These are phyloP conservation scores for Spisula subtruncata DNA, from an alignment of 2,888 invertebrate species.

Conservation along the genomic window DNA sequence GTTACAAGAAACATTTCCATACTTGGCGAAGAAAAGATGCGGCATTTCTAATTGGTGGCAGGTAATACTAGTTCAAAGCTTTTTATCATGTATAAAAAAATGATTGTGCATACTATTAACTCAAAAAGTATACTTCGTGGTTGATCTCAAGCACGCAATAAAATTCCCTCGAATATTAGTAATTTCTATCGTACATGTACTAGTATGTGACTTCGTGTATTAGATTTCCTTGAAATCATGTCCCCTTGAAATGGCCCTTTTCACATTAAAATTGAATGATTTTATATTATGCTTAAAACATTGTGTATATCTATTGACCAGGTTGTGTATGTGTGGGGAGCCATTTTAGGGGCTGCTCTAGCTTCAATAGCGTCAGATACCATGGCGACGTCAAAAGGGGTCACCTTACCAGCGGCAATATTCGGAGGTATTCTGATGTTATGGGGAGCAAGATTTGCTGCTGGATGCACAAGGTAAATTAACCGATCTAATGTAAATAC, in stretches of 20 bases:
- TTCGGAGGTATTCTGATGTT: constrained; percentile 84
- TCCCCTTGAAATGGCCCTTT: too few relatives aligned
- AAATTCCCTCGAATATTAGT: too few relatives aligned
- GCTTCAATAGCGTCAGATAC: constrained; percentile 81
- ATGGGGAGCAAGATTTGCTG: constrained; percentile 84
- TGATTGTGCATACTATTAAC: too few relatives aligned
- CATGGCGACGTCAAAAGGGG: constrained; percentile 77
- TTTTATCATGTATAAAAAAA: too few relatives aligned
- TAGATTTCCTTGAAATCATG: too few relatives aligned
- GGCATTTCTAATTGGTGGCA: constrained; percentile 82
- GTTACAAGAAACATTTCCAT: constrained; percentile 78
- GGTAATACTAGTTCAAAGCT: constrained; percentile 34
- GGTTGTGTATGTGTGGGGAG: constrained; percentile 83
- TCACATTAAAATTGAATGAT: too few relatives aligned
- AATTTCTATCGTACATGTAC: too few relatives aligned
- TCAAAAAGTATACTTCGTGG: too few relatives aligned
- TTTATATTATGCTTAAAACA: too few relatives aligned
- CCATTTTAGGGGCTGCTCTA: constrained; percentile 79
- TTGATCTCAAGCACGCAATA: too few relatives aligned
- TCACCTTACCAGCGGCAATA: constrained; percentile 76
- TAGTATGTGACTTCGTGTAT: too few relatives aligned
- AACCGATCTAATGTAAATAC: too few relatives aligned
- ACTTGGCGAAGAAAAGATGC: constrained; percentile 76
- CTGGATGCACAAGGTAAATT: constrained; percentile 87
- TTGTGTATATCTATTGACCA: constrained; percentile 59